phyloP scores from a whole-genome alignment of 2,797 vertebrate genomes.

The Sebastes trivittatus region DNA sequence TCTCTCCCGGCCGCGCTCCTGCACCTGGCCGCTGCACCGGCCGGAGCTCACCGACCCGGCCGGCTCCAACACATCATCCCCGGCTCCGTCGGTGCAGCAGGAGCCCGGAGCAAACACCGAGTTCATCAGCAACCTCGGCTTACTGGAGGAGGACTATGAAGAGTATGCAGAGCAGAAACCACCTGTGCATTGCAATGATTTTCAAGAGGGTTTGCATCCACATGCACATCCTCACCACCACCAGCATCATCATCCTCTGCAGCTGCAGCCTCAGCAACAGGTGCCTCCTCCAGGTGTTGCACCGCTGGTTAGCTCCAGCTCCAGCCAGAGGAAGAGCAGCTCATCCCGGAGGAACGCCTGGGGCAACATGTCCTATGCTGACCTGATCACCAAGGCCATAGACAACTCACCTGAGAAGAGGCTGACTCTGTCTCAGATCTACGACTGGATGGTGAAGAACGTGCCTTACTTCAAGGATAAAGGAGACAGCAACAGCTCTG shows the following conservation, averaged over 20 bases:
- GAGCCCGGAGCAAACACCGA: conserved; percentile 83
- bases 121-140: conserved; percentile 87
- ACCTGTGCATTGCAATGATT: conserved; percentile 79
- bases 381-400: conserved; percentile 97
- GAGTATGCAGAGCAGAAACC: conserved; percentile 78
- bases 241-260: conserved; percentile 54
- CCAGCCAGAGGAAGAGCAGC: conserved; percentile 91
- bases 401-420: conserved; percentile 96
- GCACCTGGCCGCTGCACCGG: conserved; percentile 95
- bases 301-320: conserved; percentile 67
- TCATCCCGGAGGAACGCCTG: conserved; percentile 96
- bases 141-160: conserved; percentile 89
- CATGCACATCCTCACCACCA: conserved; percentile 68
- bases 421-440: conserved; percentile 96
- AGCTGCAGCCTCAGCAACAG: conserved; percentile 81
- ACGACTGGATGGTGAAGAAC: conserved; percentile 99
- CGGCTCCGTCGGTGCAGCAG: conserved; percentile 83
- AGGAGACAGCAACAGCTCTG: conserved; percentile 98
- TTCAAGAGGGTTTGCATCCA: conserved; percentile 81
- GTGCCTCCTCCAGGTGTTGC: conserved; percentile 80
- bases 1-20: conserved; percentile 92
- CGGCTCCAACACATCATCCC: conserved; percentile 89
- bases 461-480: conserved; percentile 99
- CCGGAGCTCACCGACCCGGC: conserved; percentile 88
- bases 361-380: conserved; percentile 98